Base-by-base conservation (phyloP, 2,797 vertebrate species). In the Allobates femoralis region DNA sequence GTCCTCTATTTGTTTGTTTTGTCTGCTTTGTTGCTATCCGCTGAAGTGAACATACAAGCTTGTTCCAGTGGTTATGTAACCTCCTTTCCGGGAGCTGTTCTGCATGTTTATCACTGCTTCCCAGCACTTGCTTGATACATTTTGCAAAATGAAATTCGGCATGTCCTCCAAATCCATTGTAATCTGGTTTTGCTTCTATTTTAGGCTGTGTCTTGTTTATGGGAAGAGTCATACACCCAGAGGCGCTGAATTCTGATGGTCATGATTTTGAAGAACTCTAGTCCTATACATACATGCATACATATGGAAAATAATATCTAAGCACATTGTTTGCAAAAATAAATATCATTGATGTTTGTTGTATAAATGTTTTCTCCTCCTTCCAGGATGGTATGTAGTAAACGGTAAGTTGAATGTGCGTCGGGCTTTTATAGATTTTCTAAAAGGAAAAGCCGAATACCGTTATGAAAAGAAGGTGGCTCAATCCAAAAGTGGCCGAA, bases 151-250 rank as follows among this genome's bases (percentile, higher is more conserved):
- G 23, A 85, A 78, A 78, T 37, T 41, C 32, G 60, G 50, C 50
- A 67, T 79, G 23, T 6, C 64, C 37, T 85, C n/a, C 10, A 79
- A 78, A 85, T 62, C 34, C 56, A 75, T 86, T 75, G 53, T 81
- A 74, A 85, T 80, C 53, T 74, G 5, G 28, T 18, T 81, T 78
- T 16, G 0, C 23, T 88, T 37, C 82, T 73, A 83, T 86, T 81
- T 37, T 89, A 99, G 98, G 96, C 26, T 95, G 95, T 2, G 94
- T 99, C 89, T 92, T 99, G 75, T 98, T 99, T 93, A 97, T 99
- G 97, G 98, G 98, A 83, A 95, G 98, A 92, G 97, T 99, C 89
- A 97, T 99, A 97, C 97, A 97, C 91, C 98, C 98, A 0, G 98
- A 99, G 91, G 94, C 96, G 75, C 94, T 98, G 91, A 97, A 96